Evolutionary conservation across 2,797 vertebrate genomes (phyloP).

Genomic region (Ataeniobius toweri): DNA sequence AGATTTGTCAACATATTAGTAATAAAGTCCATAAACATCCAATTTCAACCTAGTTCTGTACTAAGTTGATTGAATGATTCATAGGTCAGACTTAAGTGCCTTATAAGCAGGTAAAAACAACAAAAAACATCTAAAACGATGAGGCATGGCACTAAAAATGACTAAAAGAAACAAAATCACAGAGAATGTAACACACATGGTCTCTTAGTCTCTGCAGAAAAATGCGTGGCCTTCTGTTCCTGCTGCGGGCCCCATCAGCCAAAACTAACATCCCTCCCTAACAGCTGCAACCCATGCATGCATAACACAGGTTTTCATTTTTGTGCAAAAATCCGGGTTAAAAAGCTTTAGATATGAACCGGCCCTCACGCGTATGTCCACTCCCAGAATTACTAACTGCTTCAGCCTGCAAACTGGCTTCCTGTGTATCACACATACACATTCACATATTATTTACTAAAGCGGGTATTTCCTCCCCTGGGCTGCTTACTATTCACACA

Average conservation of each 20-base stretch:
- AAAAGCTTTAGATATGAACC: conserved; percentile 10
- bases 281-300: conserved; percentile 20
- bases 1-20: too few relatives aligned
- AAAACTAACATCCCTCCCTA: conserved; percentile 54
- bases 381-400: conserved; percentile 33
- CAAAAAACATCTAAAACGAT: neutral
- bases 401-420: conserved; percentile 40
- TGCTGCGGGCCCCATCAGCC: conserved; percentile 39
- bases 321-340: conserved; percentile 11
- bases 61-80: neutral
- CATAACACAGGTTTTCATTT: conserved; percentile 3
- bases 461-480: conserved; percentile 77
- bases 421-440: conserved; percentile 42
- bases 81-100: neutral
- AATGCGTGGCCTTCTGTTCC: conserved; percentile 52
- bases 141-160: neutral
- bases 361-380: conserved; percentile 13
- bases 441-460: conserved; percentile 60
- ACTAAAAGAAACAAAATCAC: neutral
- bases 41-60: too few relatives aligned
- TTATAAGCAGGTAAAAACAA: neutral
- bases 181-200: conserved; percentile 39
- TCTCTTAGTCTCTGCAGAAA: conserved; percentile 13
- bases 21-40: too few relatives aligned
- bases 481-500: conserved; percentile 66